These are phyloP conservation scores for Penaeus vannamei DNA, from an alignment of 1,140 invertebrate genomes.

Conservation along the genomic window DNA sequence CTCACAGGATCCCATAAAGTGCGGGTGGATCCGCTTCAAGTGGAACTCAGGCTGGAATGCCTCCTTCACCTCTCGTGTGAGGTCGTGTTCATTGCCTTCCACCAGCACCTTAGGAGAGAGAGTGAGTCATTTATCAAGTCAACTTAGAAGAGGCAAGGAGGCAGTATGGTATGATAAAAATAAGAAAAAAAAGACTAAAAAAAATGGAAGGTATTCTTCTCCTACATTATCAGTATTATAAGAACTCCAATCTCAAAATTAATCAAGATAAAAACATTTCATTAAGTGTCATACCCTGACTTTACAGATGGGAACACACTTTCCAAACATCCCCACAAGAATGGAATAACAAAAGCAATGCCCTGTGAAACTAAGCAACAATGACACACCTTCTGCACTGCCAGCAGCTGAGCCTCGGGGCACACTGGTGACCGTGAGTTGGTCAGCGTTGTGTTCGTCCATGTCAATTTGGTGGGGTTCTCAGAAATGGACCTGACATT, in stretches of 20 bases:
- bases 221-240: too few relatives aligned
- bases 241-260: too few relatives aligned
- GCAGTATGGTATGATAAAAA: not conserved
- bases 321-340: too few relatives aligned
- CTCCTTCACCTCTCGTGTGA: slow-evolving; percentile 66
- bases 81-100: slow-evolving; percentile 56
- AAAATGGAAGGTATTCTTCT: too few relatives aligned
- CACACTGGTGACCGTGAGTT: slow-evolving; percentile 79
- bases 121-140: not conserved
- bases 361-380: too few relatives aligned
- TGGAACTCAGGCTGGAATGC: slow-evolving; percentile 68
- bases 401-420: slow-evolving; percentile 81
- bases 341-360: too few relatives aligned
- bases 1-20: slow-evolving; percentile 59
- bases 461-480: slow-evolving; percentile 74
- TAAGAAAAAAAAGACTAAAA: not conserved
- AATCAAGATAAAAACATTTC: too few relatives aligned
- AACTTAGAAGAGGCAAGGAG: not conserved
- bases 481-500: slow-evolving; percentile 57
- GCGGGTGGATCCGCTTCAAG: slow-evolving; percentile 67
- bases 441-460: slow-evolving; percentile 88
- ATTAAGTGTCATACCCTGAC: too few relatives aligned
- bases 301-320: too few relatives aligned
- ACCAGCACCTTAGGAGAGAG: slow-evolving; percentile 53
- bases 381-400: slow-evolving; percentile 77